Evolutionary conservation across 2,888 invertebrate species (phyloP).

Genomic region (Trichopria drosophilae): DNA sequence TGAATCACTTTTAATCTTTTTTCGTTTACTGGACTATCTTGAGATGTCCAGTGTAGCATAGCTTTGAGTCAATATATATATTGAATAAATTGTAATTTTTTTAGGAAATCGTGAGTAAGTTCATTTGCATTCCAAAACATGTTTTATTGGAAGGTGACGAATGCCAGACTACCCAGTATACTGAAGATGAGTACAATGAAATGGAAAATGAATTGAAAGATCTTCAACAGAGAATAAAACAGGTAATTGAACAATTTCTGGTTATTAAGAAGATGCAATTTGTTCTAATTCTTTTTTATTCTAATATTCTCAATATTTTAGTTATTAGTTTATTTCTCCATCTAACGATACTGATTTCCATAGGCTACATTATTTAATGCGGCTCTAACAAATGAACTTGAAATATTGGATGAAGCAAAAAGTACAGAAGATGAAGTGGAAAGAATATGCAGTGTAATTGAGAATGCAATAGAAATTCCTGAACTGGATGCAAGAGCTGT

Average conservation of each 20-base stretch:
- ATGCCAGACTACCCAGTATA: conserved; percentile 34
- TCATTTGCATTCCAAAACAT: conserved; percentile 35
- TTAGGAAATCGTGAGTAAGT: conserved; percentile 33
- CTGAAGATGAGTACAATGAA: conserved; percentile 28
- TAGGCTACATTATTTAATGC: conserved; percentile 44
- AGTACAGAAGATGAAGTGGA: conserved; percentile 29
- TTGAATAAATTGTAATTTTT: too few species aligned
- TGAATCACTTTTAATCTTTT: too few species aligned
- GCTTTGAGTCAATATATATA: too few species aligned
- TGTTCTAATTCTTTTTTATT: conserved; percentile 6
- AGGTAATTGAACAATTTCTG: too few species aligned
- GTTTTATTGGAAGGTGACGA: conserved; percentile 37
- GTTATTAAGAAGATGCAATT: too few species aligned
- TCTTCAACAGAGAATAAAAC: conserved; percentile 32
- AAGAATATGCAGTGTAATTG: conserved; percentile 25
- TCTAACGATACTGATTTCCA: too few species aligned
- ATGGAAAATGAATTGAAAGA: conserved; percentile 30
- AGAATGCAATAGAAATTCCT: conserved; percentile 15
- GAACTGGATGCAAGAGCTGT: conserved; percentile 21
- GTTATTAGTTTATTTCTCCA: conserved; percentile 16
- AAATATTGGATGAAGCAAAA: conserved; percentile 34
- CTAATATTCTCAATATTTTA: conserved; percentile 3
- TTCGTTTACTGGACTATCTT: too few species aligned
- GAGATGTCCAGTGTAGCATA: too few species aligned
- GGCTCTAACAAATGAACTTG: conserved; percentile 41